These are phyloP conservation scores for Falco cherrug DNA, from an alignment of 2,797 vertebrate genomes.

Conservation along the genomic window DNA sequence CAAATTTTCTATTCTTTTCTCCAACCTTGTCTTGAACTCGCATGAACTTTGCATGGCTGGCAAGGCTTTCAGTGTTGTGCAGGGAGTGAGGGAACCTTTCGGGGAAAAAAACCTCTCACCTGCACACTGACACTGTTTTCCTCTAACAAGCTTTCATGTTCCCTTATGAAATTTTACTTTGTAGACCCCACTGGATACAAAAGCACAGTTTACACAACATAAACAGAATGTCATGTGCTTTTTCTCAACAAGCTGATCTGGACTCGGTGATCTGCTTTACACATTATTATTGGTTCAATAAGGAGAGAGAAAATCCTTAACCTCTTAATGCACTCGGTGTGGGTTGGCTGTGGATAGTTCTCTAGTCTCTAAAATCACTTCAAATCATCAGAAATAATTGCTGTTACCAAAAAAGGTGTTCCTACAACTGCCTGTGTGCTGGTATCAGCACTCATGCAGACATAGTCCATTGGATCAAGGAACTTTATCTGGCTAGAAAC, in stretches of 20 bases:
- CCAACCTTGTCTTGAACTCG: background rate
- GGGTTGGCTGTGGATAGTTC: background rate
- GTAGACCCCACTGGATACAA: background rate
- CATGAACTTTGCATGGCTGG: fast-evolving
- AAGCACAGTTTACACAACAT: background rate
- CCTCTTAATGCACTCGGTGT: background rate
- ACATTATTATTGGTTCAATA: background rate
- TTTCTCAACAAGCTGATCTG: background rate
- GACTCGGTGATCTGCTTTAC: background rate
- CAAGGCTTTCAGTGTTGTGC: background rate
- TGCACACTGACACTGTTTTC: background rate
- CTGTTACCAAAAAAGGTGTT: background rate
- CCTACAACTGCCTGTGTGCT: background rate
- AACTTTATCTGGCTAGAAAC: background rate
- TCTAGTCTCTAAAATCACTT: background rate
- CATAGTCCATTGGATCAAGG: too few species aligned
- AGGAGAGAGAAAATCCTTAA: background rate
- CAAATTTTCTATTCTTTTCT: background rate
- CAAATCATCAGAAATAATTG: background rate
- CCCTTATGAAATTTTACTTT: background rate
- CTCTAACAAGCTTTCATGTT: background rate
- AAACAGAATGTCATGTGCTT: background rate
- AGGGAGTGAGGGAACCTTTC: background rate
- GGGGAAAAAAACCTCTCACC: background rate
- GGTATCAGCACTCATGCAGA: background rate